These are phyloP conservation scores for Poliocrania exsul DNA, from an alignment of 2,797 vertebrate species.

Conservation along the genomic window DNA sequence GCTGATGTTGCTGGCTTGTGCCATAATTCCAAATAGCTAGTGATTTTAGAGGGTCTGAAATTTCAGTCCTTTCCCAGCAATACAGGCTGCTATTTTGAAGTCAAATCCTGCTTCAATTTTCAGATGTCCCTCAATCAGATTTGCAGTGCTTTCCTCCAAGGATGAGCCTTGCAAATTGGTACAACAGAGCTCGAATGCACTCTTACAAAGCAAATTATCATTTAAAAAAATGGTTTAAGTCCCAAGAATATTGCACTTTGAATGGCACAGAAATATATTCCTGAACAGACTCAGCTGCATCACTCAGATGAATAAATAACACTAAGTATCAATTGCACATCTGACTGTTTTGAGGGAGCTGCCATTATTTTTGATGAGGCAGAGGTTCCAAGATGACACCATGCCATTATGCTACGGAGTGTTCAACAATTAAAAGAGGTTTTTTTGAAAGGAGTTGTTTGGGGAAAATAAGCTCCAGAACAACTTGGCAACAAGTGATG, in stretches of 20 bases:
- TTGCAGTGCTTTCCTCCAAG: not conserved
- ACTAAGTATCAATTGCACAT: not conserved
- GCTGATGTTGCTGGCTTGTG: not conserved
- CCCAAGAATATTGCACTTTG: not conserved
- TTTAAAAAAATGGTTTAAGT: not conserved
- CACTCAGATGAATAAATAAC: not conserved
- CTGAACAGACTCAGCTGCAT: not conserved
- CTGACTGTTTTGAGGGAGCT: not conserved
- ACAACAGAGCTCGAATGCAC: not conserved
- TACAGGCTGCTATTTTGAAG: not conserved
- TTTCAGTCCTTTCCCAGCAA: not conserved
- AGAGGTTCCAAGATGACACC: not conserved
- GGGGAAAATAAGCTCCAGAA: not conserved
- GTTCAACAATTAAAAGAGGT: not conserved
- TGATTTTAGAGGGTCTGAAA: not conserved
- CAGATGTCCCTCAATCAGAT: not conserved
- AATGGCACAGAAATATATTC: not conserved
- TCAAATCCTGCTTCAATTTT: not conserved
- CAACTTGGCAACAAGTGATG: not conserved
- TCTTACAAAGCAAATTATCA: not conserved
- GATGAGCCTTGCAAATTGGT: not conserved
- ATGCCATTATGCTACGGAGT: not conserved
- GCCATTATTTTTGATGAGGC: not conserved
- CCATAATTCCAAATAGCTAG: not conserved
- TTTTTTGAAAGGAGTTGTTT: not conserved